Base-by-base conservation (phyloP, 2,797 vertebrate species). In the Myotis findleyi region DNA sequence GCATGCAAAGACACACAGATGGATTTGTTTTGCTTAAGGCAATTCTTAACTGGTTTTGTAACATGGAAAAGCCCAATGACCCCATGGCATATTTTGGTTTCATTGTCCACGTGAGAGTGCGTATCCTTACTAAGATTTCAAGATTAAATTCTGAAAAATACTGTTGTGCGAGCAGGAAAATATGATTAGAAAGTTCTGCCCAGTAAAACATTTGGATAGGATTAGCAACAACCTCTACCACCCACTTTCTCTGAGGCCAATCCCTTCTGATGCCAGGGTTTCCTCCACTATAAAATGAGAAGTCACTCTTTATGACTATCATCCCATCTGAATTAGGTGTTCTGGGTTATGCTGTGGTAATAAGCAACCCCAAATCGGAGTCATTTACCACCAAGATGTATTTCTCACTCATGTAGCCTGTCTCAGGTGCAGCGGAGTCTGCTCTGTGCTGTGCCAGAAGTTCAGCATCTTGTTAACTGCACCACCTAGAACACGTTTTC, bases 11-110 rank as follows among this genome's bases (percentile, higher is more conserved):
- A 33, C 41, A 66, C 73, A 89, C 69, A 64, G 77, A 80, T 6
- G 83, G 57, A 47, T 95, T 89, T 94, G 57, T 84, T 95, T 96
- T 72, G 62, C 84, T 94, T 77, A 30, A 51, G 72, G 77, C 73
- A 18, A 73, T 93, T 89, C 66, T 6, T 79, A 89, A 64, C 33
- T 64, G 41, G 73, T 92, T 95, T 53, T 53, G 51, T 72, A 69
- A 75, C 38, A 21, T 49, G 51, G 79, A 93, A 41, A 92, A 77
- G 75, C 30, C 6, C 38, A 59, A 2, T 92, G 93, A 71, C 68
- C 68, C 18, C 9, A 33, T 69, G 82, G 72, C 36, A 53, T 25
- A 23, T 8, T 69, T 27, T 1, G 2, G 18, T 84, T 82, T 85
- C 36, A 9, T 23, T 72, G 85, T 18, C 27, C 25, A 13, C 1